Evolutionary conservation across 1,140 invertebrate genomes (phyloP), one percentile per base, ranked within the genome.

Genomic region (Anoplophora glabripennis): DNA sequence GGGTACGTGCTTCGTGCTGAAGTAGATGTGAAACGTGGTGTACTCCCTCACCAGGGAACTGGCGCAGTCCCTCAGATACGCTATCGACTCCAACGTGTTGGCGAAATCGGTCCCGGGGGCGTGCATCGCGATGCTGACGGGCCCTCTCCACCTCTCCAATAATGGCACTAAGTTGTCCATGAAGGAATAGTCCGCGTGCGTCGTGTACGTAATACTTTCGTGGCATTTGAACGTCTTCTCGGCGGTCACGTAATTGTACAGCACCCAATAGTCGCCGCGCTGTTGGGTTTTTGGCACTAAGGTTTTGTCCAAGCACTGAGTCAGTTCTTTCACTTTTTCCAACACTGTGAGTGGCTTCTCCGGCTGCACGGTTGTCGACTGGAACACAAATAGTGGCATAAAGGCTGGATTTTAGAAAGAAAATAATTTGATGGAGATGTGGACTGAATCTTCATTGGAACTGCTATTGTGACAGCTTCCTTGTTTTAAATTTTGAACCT

Each of bases 171-270:
- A 79, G 77, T 96, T 95, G 73, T 94, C 90, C 65, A 96, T 81
- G 77, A 94, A 94, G 49, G 92, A 93, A 72, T 87, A 93, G 69
- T 93, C 92, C 1, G 89, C 92, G 73, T 96, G 93, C 7, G 93
- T 96, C 0, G 93, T 94, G 70, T 94, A 94, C 0, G 94, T 96
- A 36, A 96, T 83, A 57, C 84, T 88, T 75, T 93, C 90, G 75
- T 92, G 88, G 72, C 91, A 94, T 76, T 92, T 89, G 76, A 90
- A 88, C 73, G 88, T 92, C 74, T 77, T 75, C 62, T 83, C 80
- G 47, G 84, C 79, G 69, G 78, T 77, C 48, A 94, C 83, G 72
- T 93, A 95, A 78, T 94, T 93, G 74, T 93, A 90, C 8, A 96
- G 78, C 53, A 94, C 90, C 90, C 91, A 94, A 71, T 89, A 94